phyloP scores from a whole-genome alignment of 2,113 vertebrate genomes.

The Raja brachyura region DNA sequence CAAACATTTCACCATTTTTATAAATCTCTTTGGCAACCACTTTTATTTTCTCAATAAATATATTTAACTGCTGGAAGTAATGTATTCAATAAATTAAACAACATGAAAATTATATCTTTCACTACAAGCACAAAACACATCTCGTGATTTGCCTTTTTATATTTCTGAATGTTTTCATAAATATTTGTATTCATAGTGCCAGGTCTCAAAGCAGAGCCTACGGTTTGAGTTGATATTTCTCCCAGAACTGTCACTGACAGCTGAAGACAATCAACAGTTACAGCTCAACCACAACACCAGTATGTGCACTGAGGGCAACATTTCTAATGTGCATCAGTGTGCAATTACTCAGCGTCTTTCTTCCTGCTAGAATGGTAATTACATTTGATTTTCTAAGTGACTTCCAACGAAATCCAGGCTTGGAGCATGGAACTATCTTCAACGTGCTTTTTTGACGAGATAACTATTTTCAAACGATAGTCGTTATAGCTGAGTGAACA shows the following conservation, averaged over 20 bases:
- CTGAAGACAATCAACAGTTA: constrained; percentile 26
- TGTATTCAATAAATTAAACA: background rate
- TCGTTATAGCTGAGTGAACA: background rate
- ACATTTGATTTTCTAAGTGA: background rate
- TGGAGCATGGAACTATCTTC: background rate
- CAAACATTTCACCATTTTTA: background rate
- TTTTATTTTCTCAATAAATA: background rate
- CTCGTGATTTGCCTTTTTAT: background rate
- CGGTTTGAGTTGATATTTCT: background rate
- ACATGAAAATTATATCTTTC: background rate
- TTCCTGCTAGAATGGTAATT: background rate
- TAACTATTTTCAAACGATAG: background rate
- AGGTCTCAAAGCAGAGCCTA: background rate
- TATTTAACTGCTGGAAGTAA: background rate
- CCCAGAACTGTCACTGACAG: background rate
- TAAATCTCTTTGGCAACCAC: background rate
- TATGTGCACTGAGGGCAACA: background rate
- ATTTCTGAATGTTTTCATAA: background rate
- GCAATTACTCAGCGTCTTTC: background rate
- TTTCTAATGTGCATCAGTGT: background rate
- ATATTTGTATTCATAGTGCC: background rate
- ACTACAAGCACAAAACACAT: background rate
- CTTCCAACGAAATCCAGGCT: background rate
- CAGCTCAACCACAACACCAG: background rate
- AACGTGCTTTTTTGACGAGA: background rate